Conservation (phyloP, 2,888 invertebrate species). For the Thecocarcelia acutangulata region DNA sequence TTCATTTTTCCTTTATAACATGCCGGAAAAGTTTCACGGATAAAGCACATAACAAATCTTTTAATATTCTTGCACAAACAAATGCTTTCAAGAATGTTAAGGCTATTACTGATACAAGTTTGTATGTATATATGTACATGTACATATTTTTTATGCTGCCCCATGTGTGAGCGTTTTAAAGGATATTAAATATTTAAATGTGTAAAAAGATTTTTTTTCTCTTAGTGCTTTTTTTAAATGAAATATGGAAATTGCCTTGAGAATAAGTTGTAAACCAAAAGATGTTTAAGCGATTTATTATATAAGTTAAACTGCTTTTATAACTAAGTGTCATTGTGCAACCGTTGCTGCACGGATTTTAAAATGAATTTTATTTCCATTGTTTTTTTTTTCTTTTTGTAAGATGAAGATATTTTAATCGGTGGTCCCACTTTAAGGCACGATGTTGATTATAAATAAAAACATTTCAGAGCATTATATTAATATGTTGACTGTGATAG, state of each 20-base stretch:
- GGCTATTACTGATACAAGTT: neutral
- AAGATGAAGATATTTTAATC: no score
- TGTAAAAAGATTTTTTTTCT: neutral
- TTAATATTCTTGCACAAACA: constrained; percentile 6
- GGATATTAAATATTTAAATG: constrained; percentile 29
- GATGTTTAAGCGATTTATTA: constrained; percentile 34
- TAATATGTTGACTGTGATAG: no score
- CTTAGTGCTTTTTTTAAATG: neutral
- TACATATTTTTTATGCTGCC: no score
- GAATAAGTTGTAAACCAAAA: constrained; percentile 24
- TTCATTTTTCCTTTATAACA: constrained; percentile 8
- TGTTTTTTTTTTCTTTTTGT: neutral
- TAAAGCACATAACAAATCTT: constrained; percentile 35
- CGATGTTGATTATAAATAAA: no score
- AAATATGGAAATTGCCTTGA: constrained; percentile 30
- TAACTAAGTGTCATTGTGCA: constrained; percentile 4
- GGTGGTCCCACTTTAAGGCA: no score
- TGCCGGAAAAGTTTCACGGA: constrained; percentile 13
- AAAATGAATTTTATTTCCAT: neutral
- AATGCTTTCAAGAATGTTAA: constrained; percentile 3
- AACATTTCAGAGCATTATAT: no score
- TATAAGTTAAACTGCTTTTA: constrained; percentile 9
- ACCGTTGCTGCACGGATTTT: constrained; percentile 1
- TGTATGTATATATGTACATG: neutral
- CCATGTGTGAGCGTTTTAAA: constrained; percentile 17